Base-by-base conservation (phyloP, 1,140 invertebrate genomes). In the Ladona fulva region DNA sequence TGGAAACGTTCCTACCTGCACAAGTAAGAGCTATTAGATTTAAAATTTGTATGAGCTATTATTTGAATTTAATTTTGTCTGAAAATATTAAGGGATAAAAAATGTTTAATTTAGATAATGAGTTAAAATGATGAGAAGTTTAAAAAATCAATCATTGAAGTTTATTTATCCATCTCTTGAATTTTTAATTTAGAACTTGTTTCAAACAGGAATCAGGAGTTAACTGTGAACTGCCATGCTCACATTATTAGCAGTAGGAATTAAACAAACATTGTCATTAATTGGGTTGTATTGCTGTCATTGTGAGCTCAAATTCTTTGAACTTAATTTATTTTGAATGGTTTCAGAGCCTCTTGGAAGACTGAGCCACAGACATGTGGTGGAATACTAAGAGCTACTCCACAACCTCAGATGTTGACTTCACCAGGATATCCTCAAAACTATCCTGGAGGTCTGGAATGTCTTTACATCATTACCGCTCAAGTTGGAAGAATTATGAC, bases 361-460 rank as follows among this genome's bases (percentile, higher is more conserved):
- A 96, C 94, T 0, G 95, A 97, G 84, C 94, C 94, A 14, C 94
- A 96, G 82, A 91, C 90, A 22, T 97, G 95, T 83, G 95, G 95
- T 42, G 95, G 95, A 37, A 91, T 90, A 74, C 86, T 97, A 29
- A 87, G 92, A 82, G 94, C 94, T 0, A 93, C 92, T 0, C 89
- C 92, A 74, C 93, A 95, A 85, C 91, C 92, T 78, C 93, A 96
- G 86, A 86, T 92, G 29, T 86, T 97, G 1, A 94, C 90, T 1
- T 97, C 95, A 74, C 95, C 96, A 73, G 94, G 95, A 77, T 97
- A 96, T 86, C 96, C 96, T 0, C 91, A 93, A 80, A 91, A 92
- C 81, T 98, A 97, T 87, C 95, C 96, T 1, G 96, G 96, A 76
- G 96, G 96, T 19, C 86, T 97, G 44, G 97, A 98, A 86, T 98